A percentile compares a stretch with the other conserved stretches of the same genome.
Evolutionary conservation across 2,113 vertebrate species (phyloP).

Genomic region (Myiopsitta monachus): DNA sequence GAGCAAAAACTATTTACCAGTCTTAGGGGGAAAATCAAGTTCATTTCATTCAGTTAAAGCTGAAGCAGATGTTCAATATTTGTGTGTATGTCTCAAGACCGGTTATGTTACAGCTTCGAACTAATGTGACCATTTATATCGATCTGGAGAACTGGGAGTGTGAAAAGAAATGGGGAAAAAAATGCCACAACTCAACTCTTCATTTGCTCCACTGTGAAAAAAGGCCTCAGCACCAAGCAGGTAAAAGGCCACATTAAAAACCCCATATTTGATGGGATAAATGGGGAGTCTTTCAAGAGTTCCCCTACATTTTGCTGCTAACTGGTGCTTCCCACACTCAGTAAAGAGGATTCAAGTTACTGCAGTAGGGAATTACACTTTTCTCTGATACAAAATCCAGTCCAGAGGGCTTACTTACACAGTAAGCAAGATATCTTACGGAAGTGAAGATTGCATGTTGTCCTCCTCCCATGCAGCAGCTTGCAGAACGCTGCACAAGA

Average conservation of each 20-base stretch:
- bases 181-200: background rate
- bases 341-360: background rate
- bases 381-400: background rate
- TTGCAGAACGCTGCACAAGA: background rate
- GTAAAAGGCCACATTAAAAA: background rate
- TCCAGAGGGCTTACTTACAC: constrained; percentile 59
- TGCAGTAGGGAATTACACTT: background rate
- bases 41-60: constrained; percentile 24
- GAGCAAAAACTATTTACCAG: constrained; percentile 38
- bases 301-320: background rate
- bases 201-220: background rate
- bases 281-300: background rate
- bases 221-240: background rate
- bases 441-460: background rate
- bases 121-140: background rate
- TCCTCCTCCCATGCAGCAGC: background rate
- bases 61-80: constrained; percentile 10
- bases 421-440: constrained; percentile 40
- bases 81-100: background rate
- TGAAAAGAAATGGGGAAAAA: background rate
- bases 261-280: background rate
- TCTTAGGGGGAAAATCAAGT: background rate
- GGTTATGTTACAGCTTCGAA: background rate
- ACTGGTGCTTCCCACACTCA: background rate
- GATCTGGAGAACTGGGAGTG: background rate